Evolutionary conservation across 2,113 vertebrate genomes (phyloP).

Genomic region (Cryptotis parvus): DNA sequence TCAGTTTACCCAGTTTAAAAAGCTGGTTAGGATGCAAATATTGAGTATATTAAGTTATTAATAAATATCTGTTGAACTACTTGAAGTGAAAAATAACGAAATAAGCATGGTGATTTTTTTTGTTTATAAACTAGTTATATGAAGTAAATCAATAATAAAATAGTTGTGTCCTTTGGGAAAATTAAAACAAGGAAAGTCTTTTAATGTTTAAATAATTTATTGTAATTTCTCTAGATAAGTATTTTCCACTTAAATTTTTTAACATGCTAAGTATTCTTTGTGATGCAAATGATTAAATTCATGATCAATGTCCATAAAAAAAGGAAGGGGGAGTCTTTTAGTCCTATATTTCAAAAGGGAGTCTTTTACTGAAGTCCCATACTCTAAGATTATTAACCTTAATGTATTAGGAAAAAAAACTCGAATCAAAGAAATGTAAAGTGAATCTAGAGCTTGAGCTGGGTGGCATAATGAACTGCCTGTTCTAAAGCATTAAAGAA

Average conservation of each 20-base stretch:
- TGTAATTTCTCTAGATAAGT: slow-evolving; percentile 54
- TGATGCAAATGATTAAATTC: slow-evolving; percentile 58
- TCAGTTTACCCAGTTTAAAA: slow-evolving; percentile 73
- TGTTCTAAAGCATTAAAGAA: slow-evolving; percentile 86
- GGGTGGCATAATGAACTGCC: slow-evolving; percentile 80
- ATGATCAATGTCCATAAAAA: slow-evolving; percentile 35
- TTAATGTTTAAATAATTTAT: slow-evolving; percentile 66
- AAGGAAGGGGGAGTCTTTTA: slow-evolving; percentile 60
- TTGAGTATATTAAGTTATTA: background rate
- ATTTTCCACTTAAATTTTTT: slow-evolving; percentile 45
- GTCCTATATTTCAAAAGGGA: slow-evolving; percentile 57
- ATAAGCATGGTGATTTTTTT: slow-evolving; percentile 31
- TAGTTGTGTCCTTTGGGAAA: slow-evolving; percentile 56
- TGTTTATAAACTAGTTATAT: slow-evolving; percentile 15
- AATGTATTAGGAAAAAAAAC: slow-evolving; percentile 63
- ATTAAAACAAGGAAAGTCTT: slow-evolving; percentile 41
- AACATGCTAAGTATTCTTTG: slow-evolving; percentile 28
- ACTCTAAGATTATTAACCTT: slow-evolving; percentile 78
- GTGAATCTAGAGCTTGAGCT: slow-evolving; percentile 77
- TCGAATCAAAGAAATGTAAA: slow-evolving; percentile 70
- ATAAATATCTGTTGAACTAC: slow-evolving; percentile 7
- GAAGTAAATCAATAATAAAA: slow-evolving; percentile 39
- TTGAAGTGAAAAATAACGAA: slow-evolving; percentile 61
- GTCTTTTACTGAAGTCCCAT: slow-evolving; percentile 51
- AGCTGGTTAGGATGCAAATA: slow-evolving; percentile 25